Evolutionary conservation across 2,797 vertebrate genomes (phyloP).

Genomic region (Poeciliopsis turneri): DNA sequence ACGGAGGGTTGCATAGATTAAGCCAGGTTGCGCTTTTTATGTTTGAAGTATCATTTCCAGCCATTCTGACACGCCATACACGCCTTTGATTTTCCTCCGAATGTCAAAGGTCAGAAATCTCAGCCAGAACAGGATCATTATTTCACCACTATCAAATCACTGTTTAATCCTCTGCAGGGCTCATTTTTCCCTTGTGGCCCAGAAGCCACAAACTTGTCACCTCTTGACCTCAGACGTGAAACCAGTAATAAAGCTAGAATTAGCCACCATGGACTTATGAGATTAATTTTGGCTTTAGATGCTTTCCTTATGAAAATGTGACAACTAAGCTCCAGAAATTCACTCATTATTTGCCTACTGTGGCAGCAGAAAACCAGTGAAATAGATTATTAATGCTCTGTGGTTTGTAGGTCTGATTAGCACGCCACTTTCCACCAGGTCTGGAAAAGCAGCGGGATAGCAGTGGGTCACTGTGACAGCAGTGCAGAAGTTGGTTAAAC

Average conservation of each 20-base stretch:
- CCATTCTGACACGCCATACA: constrained; percentile 27
- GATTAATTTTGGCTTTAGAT: constrained; percentile 32
- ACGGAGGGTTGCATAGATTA: constrained; percentile 41
- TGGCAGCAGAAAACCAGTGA: constrained; percentile 58
- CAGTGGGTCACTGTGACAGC: neutral
- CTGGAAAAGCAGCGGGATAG: constrained; percentile 1
- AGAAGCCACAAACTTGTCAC: constrained; percentile 41
- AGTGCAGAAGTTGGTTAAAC: neutral
- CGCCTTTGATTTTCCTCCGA: constrained; percentile 58
- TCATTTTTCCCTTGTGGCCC: constrained; percentile 20
- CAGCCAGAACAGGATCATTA: constrained; percentile 53
- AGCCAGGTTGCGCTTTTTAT: constrained; percentile 54
- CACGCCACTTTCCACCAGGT: neutral
- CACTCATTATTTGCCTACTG: constrained; percentile 54
- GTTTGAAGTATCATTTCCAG: constrained; percentile 55
- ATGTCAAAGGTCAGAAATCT: constrained; percentile 68
- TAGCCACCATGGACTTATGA: constrained; percentile 6
- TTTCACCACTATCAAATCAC: constrained; percentile 57
- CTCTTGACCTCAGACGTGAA: constrained; percentile 46
- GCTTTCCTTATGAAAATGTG: constrained; percentile 18
- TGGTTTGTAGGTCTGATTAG: neutral
- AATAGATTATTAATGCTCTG: constrained; percentile 58
- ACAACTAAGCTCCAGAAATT: constrained; percentile 53
- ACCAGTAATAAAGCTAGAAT: constrained; percentile 36
- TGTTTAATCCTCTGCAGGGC: constrained; percentile 48